phyloP scores from a whole-genome alignment of 1,140 invertebrate genomes.

The Pseudomyrmex pallidus region DNA sequence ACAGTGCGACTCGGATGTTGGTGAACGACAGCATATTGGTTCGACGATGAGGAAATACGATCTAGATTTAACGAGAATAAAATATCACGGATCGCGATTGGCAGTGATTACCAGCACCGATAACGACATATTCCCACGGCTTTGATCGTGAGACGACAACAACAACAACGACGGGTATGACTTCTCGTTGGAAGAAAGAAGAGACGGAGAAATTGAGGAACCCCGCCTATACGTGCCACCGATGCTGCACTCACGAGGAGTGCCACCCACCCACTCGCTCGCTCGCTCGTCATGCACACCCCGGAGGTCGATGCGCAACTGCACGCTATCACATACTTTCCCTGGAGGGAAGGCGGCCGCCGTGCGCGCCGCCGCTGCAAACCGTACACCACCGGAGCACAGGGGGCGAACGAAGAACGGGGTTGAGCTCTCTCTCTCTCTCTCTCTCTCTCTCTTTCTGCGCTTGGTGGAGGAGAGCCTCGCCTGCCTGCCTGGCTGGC shows the following conservation, averaged over 20 bases:
- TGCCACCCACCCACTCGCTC: neutral
- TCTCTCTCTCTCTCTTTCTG: slow-evolving; percentile 67
- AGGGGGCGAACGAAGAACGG: slow-evolving; percentile 60
- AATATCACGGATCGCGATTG: slow-evolving; percentile 33
- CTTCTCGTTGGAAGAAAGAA: neutral
- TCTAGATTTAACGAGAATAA: slow-evolving; percentile 40
- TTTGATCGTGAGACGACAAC: neutral
- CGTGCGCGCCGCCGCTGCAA: slow-evolving; percentile 54
- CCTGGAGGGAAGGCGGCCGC: slow-evolving; percentile 58
- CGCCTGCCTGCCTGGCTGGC: slow-evolving; percentile 29
- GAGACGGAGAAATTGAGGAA: slow-evolving; percentile 6
- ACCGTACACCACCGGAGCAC: slow-evolving; percentile 51
- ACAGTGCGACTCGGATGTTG: slow-evolving; percentile 46
- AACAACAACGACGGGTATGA: neutral
- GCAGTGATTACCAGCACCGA: slow-evolving; percentile 18
- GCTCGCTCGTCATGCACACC: slow-evolving; percentile 56
- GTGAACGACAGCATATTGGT: slow-evolving; percentile 11
- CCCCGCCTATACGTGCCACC: slow-evolving; percentile 37
- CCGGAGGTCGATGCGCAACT: slow-evolving; percentile 76
- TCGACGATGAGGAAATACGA: slow-evolving; percentile 43
- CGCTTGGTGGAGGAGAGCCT: slow-evolving; percentile 65
- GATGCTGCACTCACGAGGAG: slow-evolving; percentile 36
- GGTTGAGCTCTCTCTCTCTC: slow-evolving; percentile 70
- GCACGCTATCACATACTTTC: slow-evolving; percentile 50
- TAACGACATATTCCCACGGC: slow-evolving; percentile 13